These are phyloP conservation scores for Aporrectodea caliginosa DNA, from an alignment of 1,140 invertebrate genomes.

Conservation along the genomic window DNA sequence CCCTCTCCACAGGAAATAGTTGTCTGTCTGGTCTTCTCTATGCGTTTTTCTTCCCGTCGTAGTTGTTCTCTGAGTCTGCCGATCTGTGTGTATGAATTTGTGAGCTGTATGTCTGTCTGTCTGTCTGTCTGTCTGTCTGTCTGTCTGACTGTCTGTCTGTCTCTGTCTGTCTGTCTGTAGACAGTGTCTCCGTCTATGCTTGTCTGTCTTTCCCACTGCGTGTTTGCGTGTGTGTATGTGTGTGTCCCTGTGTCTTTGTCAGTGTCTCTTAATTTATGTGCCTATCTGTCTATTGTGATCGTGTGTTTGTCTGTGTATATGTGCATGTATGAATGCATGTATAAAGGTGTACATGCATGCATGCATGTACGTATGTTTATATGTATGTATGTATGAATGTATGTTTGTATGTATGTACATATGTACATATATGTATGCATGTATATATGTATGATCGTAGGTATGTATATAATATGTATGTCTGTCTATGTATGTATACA, in stretches of 20 bases:
- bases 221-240: constrained; percentile 24
- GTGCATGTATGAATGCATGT: background rate
- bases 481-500: too few species aligned
- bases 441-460: background rate
- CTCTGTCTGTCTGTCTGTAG: too few species aligned
- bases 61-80: too few species aligned
- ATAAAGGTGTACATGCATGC: background rate
- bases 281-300: constrained; percentile 8
- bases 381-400: background rate
- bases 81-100: background rate
- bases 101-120: background rate
- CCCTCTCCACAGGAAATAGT: too few species aligned
- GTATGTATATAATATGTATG: too few species aligned
- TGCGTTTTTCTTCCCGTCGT: too few species aligned
- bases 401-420: background rate
- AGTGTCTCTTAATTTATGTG: constrained; percentile 16
- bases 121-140: constrained; percentile 15
- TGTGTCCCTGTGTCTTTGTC: constrained; percentile 16
- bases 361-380: background rate
- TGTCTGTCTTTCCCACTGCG: constrained; percentile 5
- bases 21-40: too few species aligned
- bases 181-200: too few species aligned
- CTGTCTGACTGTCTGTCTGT: constrained; percentile 22
- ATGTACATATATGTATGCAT: background rate
- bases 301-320: background rate